Conservation (phyloP, 2,797 vertebrate genomes). For the Hyperoplus immaculatus region DNA sequence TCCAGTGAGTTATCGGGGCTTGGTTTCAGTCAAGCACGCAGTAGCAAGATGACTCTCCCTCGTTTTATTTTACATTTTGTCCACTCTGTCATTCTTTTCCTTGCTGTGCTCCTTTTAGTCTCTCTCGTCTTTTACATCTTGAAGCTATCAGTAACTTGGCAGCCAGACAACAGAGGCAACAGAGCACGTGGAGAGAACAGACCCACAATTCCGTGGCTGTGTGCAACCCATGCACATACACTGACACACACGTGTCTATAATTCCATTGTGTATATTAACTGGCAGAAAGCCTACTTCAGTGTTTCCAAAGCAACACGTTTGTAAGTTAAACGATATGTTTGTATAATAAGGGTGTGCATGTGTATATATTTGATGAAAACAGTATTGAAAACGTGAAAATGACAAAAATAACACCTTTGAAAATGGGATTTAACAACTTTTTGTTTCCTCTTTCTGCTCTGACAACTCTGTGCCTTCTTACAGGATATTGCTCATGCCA, state of each 20-base stretch:
- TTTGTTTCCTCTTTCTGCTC: conserved; percentile 17
- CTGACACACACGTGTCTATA: conserved; percentile 62
- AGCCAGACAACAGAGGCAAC: conserved; percentile 62
- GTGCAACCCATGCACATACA: conserved; percentile 46
- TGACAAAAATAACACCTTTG: conserved; percentile 21
- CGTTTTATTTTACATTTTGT: conserved; percentile 70
- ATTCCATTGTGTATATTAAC: conserved; percentile 74
- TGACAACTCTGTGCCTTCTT: conserved; percentile 21
- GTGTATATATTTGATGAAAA: conserved; percentile 45
- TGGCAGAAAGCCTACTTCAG: conserved; percentile 64
- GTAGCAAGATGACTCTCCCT: conserved; percentile 71
- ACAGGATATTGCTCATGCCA: background rate
- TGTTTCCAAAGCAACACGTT: conserved; percentile 80
- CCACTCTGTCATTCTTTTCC: conserved; percentile 59
- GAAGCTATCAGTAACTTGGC: conserved; percentile 79
- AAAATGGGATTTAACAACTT: conserved; percentile 7
- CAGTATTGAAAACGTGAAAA: conserved; percentile 51
- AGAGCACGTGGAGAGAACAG: conserved; percentile 71
- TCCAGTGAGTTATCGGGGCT: conserved; percentile 60
- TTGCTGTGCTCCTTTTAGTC: conserved; percentile 35
- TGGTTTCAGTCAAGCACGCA: conserved; percentile 72
- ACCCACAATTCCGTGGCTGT: conserved; percentile 67
- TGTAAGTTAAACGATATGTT: conserved; percentile 57
- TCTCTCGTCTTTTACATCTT: conserved; percentile 74
- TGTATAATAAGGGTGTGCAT: conserved; percentile 16